Evolutionary conservation across 2,113 vertebrate species (phyloP).

Genomic region (Phyllostomus discolor): DNA sequence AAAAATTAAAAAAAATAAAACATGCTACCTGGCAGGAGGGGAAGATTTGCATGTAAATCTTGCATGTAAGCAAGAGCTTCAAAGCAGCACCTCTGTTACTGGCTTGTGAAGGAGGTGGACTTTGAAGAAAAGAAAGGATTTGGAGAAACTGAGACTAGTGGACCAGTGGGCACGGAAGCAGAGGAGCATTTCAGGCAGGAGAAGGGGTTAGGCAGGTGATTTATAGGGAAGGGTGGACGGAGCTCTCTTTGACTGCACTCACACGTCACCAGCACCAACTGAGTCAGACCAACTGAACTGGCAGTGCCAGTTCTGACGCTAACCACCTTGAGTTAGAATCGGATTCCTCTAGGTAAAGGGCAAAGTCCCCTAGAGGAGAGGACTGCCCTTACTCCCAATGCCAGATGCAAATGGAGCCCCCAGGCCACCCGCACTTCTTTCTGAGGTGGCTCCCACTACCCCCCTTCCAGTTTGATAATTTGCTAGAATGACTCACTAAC

Average conservation of each 20-base stretch:
- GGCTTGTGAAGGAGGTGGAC: neutral
- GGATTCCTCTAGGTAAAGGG: neutral
- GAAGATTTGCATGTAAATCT: neutral
- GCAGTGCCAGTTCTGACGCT: neutral
- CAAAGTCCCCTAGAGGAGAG: neutral
- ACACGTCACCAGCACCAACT: neutral
- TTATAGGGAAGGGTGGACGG: neutral
- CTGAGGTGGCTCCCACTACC: neutral
- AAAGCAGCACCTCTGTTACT: neutral
- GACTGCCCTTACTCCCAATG: neutral
- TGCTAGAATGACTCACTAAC: neutral
- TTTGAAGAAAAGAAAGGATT: neutral
- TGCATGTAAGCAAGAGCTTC: neutral
- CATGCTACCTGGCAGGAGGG: neutral
- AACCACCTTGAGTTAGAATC: neutral
- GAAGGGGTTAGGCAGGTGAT: neutral
- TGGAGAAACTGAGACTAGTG: neutral
- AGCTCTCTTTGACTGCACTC: neutral
- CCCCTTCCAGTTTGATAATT: neutral
- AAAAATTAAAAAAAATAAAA: too few species aligned
- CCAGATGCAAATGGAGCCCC: neutral
- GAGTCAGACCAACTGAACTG: neutral
- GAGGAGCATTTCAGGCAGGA: neutral
- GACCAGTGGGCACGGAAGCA: too few species aligned
- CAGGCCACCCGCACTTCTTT: neutral